Evolutionary conservation across 2,113 vertebrate species (phyloP).

Genomic region (Coregonus clupeaformis): DNA sequence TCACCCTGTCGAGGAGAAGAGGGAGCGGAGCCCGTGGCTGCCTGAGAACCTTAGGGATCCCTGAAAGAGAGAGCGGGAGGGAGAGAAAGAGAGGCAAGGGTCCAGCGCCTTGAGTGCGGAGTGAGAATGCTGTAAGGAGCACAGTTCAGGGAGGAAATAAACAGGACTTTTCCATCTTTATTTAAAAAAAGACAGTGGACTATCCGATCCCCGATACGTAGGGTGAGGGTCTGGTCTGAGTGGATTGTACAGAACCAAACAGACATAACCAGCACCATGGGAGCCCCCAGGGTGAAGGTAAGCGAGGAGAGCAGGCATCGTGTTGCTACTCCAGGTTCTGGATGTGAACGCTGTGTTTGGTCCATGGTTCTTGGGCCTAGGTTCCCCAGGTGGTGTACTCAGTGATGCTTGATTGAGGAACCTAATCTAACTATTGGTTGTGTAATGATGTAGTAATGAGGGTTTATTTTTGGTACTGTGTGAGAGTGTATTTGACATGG

Average conservation of each 20-base stretch:
- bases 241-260: slow-evolving; percentile 26
- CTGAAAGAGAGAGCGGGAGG: slow-evolving; percentile 14
- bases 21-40: slow-evolving; percentile 35
- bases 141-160: slow-evolving; percentile 21
- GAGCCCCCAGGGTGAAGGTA: slow-evolving; percentile 57
- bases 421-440: too few relatives aligned
- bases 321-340: too few relatives aligned
- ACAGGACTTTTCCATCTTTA: slow-evolving; percentile 2
- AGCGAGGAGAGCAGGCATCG: slow-evolving; percentile 4
- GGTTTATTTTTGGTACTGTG: too few relatives aligned
- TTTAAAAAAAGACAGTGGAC: neutral
- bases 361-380: too few relatives aligned
- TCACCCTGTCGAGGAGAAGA: slow-evolving; percentile 64
- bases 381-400: too few relatives aligned
- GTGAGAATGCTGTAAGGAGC: slow-evolving; percentile 57
- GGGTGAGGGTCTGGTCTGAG: slow-evolving; percentile 21
- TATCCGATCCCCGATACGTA: neutral
- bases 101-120: slow-evolving; percentile 2
- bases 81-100: slow-evolving; percentile 3
- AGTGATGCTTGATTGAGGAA: too few relatives aligned
- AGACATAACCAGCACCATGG: slow-evolving; percentile 46
- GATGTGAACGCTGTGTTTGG: too few relatives aligned
- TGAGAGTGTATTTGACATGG: too few relatives aligned
- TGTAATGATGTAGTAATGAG: too few relatives aligned
- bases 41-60: slow-evolving; percentile 57